These are phyloP conservation scores for Athalia cordata DNA, from an alignment of 2,888 invertebrate genomes.

Conservation along the genomic window DNA sequence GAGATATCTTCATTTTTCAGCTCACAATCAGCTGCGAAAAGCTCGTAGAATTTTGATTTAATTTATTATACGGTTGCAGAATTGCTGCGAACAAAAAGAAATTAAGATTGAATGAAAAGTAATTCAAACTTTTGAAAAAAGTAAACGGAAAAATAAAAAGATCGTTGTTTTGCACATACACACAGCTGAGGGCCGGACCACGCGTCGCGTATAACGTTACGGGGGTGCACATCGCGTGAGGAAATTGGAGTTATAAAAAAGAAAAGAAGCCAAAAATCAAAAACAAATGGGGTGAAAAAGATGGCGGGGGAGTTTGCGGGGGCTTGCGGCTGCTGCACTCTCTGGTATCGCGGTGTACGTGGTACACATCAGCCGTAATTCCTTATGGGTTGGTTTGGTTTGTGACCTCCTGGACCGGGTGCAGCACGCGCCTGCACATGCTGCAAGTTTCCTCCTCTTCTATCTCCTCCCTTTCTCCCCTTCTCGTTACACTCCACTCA, in stretches of 20 bases:
- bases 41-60: not conserved
- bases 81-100: not conserved
- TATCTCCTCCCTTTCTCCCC: no score
- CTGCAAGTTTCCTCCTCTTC: no score
- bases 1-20: no score
- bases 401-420: constrained; percentile 40
- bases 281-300: not conserved
- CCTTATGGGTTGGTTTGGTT: no score
- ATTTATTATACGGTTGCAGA: not conserved
- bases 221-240: no score
- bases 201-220: no score
- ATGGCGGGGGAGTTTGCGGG: not conserved
- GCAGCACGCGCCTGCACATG: constrained; percentile 24
- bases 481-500: no score
- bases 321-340: not conserved
- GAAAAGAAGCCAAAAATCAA: no score
- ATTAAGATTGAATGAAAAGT: not conserved
- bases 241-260: no score
- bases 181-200: no score
- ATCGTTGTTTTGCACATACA: not conserved
- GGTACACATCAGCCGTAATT: constrained; percentile 7
- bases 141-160: not conserved
- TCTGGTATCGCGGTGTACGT: constrained; percentile 30
- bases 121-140: not conserved
- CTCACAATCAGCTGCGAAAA: no score